phyloP scores from a whole-genome alignment of 2,888 invertebrate species.

The Ormyrus pomaceus region DNA sequence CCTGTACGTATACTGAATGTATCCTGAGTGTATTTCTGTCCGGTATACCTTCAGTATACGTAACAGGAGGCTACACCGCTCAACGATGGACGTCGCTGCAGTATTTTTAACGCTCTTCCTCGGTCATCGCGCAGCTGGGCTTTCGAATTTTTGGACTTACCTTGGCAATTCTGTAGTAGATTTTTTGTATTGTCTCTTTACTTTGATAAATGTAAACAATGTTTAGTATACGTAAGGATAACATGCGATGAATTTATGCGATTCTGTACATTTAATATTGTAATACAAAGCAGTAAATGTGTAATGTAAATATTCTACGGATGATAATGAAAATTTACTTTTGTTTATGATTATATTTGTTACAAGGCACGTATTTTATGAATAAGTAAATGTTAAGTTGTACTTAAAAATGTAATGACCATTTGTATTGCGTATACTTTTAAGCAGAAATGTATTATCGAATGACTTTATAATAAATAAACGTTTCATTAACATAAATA shows the following conservation, averaged over 20 bases:
- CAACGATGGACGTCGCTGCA: constrained; percentile 75
- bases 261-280: too few relatives aligned
- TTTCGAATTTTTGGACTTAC: too few relatives aligned
- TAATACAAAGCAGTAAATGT: neutral
- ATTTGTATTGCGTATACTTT: too few relatives aligned
- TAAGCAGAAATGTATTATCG: too few relatives aligned
- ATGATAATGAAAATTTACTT: neutral
- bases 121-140: neutral
- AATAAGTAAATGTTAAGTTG: neutral
- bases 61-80: constrained; percentile 96
- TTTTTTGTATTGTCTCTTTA: too few relatives aligned
- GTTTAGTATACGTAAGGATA: neutral
- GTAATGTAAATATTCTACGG: neutral
- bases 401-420: too few relatives aligned
- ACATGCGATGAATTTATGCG: constrained; percentile 8
- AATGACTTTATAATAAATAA: too few relatives aligned
- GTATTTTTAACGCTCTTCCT: neutral
- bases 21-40: constrained; percentile 98
- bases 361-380: neutral
- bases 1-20: constrained; percentile 99
- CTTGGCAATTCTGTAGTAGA: too few relatives aligned
- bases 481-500: too few relatives aligned
- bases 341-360: neutral
- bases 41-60: constrained; percentile 99
- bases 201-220: too few relatives aligned